Evolutionary conservation across 2,797 vertebrate species (phyloP), one percentile per base, ranked within the genome.

Genomic region (Cheirogaleus major): DNA sequence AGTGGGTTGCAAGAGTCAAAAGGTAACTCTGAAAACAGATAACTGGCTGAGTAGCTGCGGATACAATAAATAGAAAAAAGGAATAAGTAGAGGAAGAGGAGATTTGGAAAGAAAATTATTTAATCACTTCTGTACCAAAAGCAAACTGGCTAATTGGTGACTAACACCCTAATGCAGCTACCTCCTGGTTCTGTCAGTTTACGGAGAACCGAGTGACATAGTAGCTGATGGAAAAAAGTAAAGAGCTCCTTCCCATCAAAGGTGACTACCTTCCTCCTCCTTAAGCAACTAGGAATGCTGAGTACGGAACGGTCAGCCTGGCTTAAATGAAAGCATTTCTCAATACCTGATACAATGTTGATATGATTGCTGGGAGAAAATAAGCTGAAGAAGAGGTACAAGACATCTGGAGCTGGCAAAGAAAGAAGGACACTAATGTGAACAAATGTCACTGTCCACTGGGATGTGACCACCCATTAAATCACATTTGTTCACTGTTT

Each of bases 41-140:
- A 35, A 80, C 25, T 80, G 63, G 70, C 9, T 81, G 88, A 17
- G 22, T 7, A 80, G 70, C 22, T 59, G 20, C 80, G 23, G 15
- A 80, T 13, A 75, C 82, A 55, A 61, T 63, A 12, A 61, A 78
- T 0, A 81, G 15, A 65, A 38, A 45, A 88, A 92, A 72, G 63
- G 18, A 59, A 32, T 7, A 79, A 22, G 22, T 80, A 13, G 27
- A 61, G 23, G 20, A 85, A 63, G 32, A 85, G n/a, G 72, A 70
- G 20, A 61, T 45, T 38, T 79, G 52, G n/a, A 79, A 92, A 89
- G 67, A 92, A 97, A 93, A 76, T 57, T 50, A 93, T 32, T 63
- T 45, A 81, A 61, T 91, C 72, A 59, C 43, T 79, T 94, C 50
- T 38, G n/a, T 85, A 81, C 14, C 10, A 72, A 57, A 90, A 80